Base-by-base conservation (phyloP, 2,888 invertebrate species). In the Strigamia transsilvanica region DNA sequence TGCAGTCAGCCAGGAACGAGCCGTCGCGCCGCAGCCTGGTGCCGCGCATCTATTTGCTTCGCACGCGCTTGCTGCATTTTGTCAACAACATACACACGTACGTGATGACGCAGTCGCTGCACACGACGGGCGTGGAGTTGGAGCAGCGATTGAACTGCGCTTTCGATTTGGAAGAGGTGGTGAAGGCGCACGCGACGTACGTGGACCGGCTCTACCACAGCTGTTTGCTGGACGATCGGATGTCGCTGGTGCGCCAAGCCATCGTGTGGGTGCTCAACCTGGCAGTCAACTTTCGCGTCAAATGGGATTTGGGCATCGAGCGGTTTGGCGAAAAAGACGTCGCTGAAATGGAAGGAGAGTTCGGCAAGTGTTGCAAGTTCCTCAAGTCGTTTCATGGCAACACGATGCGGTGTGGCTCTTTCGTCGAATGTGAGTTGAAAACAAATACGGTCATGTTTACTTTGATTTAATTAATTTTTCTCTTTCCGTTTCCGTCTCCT, bases 21-120 rank as follows among this genome's bases (percentile, higher is more conserved):
- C 21, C 7, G 9, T 32, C 9, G 6, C 34, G 78, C 4, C 6
- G 32, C 7, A 7, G 0, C 9, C 27, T 79, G 41, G 18, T 9
- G 12, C 15, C 73, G 13, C 79, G 86, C 5, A 86, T 87, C 86
- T 87, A 87, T 61, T 81, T 88, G n/a, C 85, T 88, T 27, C 84
- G 87, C 38, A 87, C 87, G 85, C 86, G 85, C 41, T 85, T 88
- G n/a, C 83, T 88, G 66, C 87, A 87, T 84, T 88, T 88, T 84
- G 87, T 88, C 77, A 88, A 88, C 85, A 87, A 87, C 83, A 84
- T 88, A 0, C 88, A 88, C 83, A 87, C 87, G 83, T 88, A 87
- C 84, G 87, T 88, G 81, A 88, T 88, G 88, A 87, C 87, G 0
- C 84, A 88, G 87, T 87, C 87, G 81, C 84, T 88, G 21, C 87